Evolutionary conservation across 1,140 invertebrate genomes (phyloP).

Genomic region (Pygmarrhopalites habei): DNA sequence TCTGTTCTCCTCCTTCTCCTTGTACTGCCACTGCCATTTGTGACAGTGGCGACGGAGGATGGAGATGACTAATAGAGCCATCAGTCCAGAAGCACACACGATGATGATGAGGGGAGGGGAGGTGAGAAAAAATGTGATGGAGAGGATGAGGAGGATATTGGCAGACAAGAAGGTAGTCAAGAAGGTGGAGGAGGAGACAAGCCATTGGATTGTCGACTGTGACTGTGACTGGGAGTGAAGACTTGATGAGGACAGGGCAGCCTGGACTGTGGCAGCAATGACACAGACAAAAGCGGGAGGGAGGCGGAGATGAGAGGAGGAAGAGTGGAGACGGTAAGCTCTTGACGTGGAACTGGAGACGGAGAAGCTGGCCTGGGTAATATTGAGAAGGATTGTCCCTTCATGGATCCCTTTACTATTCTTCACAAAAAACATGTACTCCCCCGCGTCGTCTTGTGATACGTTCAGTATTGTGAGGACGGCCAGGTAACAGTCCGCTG

Average conservation of each 20-base stretch:
- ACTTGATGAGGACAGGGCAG: too few relatives aligned
- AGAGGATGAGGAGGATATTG: too few relatives aligned
- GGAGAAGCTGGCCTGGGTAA: conserved; percentile 47
- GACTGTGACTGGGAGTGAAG: neutral
- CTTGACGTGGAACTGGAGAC: conserved; percentile 36
- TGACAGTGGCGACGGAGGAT: too few relatives aligned
- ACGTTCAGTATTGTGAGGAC: conserved; percentile 50
- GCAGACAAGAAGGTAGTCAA: neutral
- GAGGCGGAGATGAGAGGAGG: neutral
- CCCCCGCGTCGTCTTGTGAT: conserved; percentile 51
- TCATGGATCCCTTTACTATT: conserved; percentile 52
- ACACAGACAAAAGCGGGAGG: too few relatives aligned
- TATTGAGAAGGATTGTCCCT: conserved; percentile 51
- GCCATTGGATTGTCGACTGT: neutral
- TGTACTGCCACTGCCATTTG: too few relatives aligned
- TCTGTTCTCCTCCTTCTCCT: too few relatives aligned
- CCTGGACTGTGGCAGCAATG: too few relatives aligned
- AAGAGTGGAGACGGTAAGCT: conserved; percentile 27
- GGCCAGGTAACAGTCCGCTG: conserved; percentile 49
- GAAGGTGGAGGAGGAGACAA: neutral
- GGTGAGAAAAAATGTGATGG: too few relatives aligned
- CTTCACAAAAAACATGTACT: conserved; percentile 52
- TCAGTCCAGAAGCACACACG: too few relatives aligned
- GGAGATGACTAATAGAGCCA: too few relatives aligned
- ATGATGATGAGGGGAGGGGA: too few relatives aligned